These are phyloP conservation scores for Anabas testudineus DNA, from an alignment of 2,797 vertebrate species.

Conservation along the genomic window DNA sequence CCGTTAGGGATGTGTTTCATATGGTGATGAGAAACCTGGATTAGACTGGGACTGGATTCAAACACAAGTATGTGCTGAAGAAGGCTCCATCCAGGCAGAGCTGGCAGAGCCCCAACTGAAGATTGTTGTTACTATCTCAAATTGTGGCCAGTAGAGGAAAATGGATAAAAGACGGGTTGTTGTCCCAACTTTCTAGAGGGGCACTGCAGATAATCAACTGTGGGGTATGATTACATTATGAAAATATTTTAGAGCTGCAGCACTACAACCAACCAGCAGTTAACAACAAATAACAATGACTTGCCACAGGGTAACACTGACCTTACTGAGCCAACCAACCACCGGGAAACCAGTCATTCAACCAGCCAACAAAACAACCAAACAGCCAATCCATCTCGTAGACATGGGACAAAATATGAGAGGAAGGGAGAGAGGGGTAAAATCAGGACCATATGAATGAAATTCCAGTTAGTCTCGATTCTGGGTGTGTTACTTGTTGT, in stretches of 20 bases:
- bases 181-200: no score
- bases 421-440: slow-evolving; percentile 50
- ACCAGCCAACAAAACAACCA: slow-evolving; percentile 9
- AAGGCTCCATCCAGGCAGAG: neutral
- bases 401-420: slow-evolving; percentile 44
- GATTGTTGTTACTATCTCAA: no score
- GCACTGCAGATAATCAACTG: neutral
- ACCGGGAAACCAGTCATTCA: neutral
- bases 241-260: neutral
- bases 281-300: neutral
- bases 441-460: slow-evolving; percentile 83
- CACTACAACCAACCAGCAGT: neutral
- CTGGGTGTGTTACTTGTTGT: slow-evolving; percentile 82
- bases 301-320: neutral
- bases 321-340: slow-evolving; percentile 1
- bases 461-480: slow-evolving; percentile 73
- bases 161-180: neutral
- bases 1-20: neutral
- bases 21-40: neutral
- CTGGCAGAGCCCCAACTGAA: neutral
- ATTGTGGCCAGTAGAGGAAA: no score
- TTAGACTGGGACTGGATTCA: neutral
- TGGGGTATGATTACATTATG: neutral
- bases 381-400: slow-evolving; percentile 34
- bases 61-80: neutral